Conservation (phyloP, 30 jellyfish, hydroid and myxozoan species). For the Sanderia malayensis region DNA sequence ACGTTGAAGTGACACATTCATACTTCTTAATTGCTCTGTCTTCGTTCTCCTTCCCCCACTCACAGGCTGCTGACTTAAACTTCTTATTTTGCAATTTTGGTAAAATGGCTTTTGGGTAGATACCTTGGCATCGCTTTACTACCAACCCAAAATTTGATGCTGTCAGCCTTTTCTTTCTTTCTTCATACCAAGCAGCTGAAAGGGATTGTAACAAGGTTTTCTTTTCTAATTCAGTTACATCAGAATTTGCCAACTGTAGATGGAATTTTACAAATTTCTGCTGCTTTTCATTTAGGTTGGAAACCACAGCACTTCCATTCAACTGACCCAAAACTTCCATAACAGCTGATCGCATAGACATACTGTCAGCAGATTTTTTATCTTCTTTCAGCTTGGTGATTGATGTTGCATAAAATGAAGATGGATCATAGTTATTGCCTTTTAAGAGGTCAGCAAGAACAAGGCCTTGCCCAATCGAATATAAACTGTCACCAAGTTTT, state of each 20-base stretch:
- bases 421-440: slow-evolving; percentile 60
- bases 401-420: slow-evolving; percentile 42
- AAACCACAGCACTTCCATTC: slow-evolving; percentile 18
- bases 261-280: slow-evolving; percentile 8
- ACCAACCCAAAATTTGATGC: slow-evolving; percentile 48
- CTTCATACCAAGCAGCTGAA: slow-evolving; percentile 45
- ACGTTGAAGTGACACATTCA: slow-evolving; percentile 14
- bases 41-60: slow-evolving; percentile 56
- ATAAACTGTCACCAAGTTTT: slow-evolving; percentile 8
- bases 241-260: slow-evolving; percentile 15
- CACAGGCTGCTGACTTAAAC: slow-evolving; percentile 31
- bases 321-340: slow-evolving; percentile 2
- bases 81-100: slow-evolving; percentile 9
- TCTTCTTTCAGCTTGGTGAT: slow-evolving; percentile 12
- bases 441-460: slow-evolving; percentile 10
- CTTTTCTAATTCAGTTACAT: slow-evolving; percentile 12
- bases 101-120: slow-evolving; percentile 34
- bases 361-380: slow-evolving; percentile 2
- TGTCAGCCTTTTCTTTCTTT: slow-evolving; percentile 41
- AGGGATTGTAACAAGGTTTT: slow-evolving; percentile 4
- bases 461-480: slow-evolving; percentile 15
- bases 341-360: slow-evolving; percentile 1
- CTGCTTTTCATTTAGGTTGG: slow-evolving; percentile 11
- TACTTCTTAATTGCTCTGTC: slow-evolving; percentile 32
- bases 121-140: slow-evolving; percentile 21